phyloP scores from a whole-genome alignment of 2,113 vertebrate species.

The Colaptes auratus region DNA sequence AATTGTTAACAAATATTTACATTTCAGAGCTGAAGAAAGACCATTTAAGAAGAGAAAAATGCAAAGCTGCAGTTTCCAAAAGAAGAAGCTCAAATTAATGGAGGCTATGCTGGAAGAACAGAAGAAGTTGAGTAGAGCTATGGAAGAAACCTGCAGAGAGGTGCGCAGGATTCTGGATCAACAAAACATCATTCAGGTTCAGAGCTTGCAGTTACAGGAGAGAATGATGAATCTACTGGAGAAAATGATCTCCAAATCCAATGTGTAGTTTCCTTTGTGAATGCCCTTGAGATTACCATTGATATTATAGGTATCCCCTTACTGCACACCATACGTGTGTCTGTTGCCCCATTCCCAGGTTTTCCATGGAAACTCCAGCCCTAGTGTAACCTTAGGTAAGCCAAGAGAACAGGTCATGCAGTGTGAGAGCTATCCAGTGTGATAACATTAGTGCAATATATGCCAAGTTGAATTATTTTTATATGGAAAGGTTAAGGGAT shows the following conservation, averaged over 20 bases:
- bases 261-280: slow-evolving; percentile 62
- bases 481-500: slow-evolving; percentile 43
- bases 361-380: slow-evolving; percentile 57
- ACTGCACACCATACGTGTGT: slow-evolving; percentile 65
- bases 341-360: slow-evolving; percentile 52
- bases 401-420: slow-evolving; percentile 37
- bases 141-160: slow-evolving; percentile 94
- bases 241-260: slow-evolving; percentile 87
- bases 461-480: slow-evolving; percentile 67
- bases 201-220: slow-evolving; percentile 95
- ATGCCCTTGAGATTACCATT: slow-evolving; percentile 52
- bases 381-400: slow-evolving; percentile 59
- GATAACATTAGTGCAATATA: slow-evolving; percentile 68
- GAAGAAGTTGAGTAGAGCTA: slow-evolving; percentile 85
- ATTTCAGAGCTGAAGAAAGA: slow-evolving; percentile 84
- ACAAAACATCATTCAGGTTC: slow-evolving; percentile 94
- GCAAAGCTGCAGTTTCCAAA: slow-evolving; percentile 82
- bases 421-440: slow-evolving; percentile 16
- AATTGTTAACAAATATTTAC: slow-evolving; percentile 38
- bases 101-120: slow-evolving; percentile 94
- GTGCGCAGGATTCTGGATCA: slow-evolving; percentile 92
- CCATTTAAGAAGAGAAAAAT: slow-evolving; percentile 82
- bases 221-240: slow-evolving; percentile 97
- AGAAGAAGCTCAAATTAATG: slow-evolving; percentile 90
- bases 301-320: slow-evolving; percentile 51